Evolutionary conservation across 1,140 invertebrate genomes (phyloP).

Genomic region (Drosophila chauvacae): DNA sequence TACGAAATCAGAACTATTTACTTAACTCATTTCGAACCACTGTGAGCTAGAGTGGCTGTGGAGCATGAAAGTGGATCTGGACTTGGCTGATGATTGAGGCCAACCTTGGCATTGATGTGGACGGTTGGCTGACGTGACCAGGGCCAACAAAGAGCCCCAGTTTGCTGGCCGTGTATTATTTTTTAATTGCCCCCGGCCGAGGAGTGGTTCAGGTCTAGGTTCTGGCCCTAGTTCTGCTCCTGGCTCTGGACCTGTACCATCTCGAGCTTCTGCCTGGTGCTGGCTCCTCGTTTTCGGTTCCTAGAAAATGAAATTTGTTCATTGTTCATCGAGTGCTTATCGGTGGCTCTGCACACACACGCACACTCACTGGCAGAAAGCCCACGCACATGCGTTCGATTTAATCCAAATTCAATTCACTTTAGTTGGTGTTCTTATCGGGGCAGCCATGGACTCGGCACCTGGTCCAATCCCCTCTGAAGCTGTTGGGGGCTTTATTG

Average conservation of each 20-base stretch:
- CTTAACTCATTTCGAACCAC: background rate
- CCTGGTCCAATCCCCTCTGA: background rate
- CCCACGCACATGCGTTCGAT: conserved; percentile 41
- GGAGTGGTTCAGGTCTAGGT: background rate
- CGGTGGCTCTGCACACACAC: background rate
- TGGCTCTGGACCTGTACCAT: too few relatives aligned
- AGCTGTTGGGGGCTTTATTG: conserved; percentile 12
- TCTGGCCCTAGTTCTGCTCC: too few relatives aligned
- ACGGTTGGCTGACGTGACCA: conserved; percentile 31
- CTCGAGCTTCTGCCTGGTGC: background rate
- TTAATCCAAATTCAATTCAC: conserved; percentile 54
- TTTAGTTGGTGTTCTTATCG: conserved; percentile 23
- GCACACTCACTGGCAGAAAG: background rate
- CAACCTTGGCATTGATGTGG: conserved; percentile 16
- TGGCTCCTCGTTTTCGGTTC: background rate
- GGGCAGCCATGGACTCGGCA: background rate
- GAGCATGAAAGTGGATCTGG: background rate
- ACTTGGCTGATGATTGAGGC: conserved; percentile 24
- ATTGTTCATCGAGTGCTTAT: conserved; percentile 39
- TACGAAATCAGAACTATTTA: too few relatives aligned
- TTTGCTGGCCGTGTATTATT: conserved; percentile 27
- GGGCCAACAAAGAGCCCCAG: conserved; percentile 15
- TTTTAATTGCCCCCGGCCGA: conserved; percentile 18
- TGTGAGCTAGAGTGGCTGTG: background rate
- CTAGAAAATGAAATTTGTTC: conserved; percentile 32